phyloP scores from a whole-genome alignment of 2,113 vertebrate species.

The Strigops habroptila region DNA sequence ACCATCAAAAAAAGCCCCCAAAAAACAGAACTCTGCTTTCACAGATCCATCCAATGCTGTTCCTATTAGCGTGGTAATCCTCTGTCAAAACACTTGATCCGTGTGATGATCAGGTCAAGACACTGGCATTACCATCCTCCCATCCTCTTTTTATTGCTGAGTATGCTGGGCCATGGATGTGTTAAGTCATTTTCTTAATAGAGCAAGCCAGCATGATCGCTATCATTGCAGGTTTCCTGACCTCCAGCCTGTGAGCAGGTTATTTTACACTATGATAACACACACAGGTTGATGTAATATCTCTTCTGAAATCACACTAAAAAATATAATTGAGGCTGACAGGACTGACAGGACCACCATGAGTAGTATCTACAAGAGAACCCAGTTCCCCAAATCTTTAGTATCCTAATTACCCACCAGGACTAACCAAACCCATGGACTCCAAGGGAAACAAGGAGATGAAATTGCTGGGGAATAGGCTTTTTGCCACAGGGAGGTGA shows the following conservation, averaged over 20 bases:
- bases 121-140: not conserved
- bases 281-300: rapidly evolving
- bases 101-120: not conserved
- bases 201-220: rapidly evolving
- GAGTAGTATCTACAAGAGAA: not conserved
- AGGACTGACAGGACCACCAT: not conserved
- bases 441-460: not conserved
- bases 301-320: not conserved
- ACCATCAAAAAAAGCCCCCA: not conserved
- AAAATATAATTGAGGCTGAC: not conserved
- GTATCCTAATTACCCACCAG: not conserved
- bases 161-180: not conserved
- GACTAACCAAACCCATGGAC: not conserved
- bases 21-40: not conserved
- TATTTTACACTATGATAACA: not conserved
- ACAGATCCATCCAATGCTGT: not conserved
- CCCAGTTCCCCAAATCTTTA: not conserved
- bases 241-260: not conserved
- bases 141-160: not conserved
- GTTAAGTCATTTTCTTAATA: not conserved
- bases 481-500: not conserved
- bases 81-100: not conserved
- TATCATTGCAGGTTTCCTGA: not conserved
- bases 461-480: not conserved
- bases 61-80: not conserved